Conservation (phyloP, 2,797 vertebrate species). For the Sebastes trivittatus region DNA sequence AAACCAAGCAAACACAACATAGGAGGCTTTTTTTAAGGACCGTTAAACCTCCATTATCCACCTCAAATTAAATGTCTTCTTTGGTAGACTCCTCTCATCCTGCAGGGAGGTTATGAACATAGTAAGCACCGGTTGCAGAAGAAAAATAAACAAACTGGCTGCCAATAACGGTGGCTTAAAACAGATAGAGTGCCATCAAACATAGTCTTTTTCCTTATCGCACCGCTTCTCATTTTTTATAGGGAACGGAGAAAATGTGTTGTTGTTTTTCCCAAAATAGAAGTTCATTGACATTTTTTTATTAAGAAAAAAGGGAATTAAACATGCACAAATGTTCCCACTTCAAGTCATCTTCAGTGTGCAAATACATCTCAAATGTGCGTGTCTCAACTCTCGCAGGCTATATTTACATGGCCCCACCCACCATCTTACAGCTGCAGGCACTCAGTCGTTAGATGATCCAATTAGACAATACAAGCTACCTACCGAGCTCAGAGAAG, state of each 20-base stretch:
- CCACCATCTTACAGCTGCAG: constrained; percentile 44
- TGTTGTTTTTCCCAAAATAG: neutral
- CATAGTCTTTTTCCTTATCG: neutral
- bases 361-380: neutral
- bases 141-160: constrained; percentile 22
- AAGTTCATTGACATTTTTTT: neutral
- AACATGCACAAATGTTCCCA: constrained; percentile 12
- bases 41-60: constrained; percentile 75
- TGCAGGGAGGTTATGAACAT: constrained; percentile 20
- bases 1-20: constrained; percentile 70
- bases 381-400: neutral
- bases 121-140: constrained; percentile 38
- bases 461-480: constrained; percentile 31
- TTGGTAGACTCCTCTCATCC: constrained; percentile 42
- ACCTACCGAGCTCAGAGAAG: constrained; percentile 14
- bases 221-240: constrained; percentile 4
- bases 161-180: constrained; percentile 8
- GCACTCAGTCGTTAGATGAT: constrained; percentile 38
- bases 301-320: neutral
- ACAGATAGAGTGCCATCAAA: constrained; percentile 38
- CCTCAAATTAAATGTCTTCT: constrained; percentile 71
- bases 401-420: constrained; percentile 32
- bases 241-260: neutral
- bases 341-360: neutral
- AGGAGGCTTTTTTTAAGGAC: constrained; percentile 59